phyloP scores from a whole-genome alignment of 2,113 vertebrate species.

The Gymnobelideus leadbeateri region DNA sequence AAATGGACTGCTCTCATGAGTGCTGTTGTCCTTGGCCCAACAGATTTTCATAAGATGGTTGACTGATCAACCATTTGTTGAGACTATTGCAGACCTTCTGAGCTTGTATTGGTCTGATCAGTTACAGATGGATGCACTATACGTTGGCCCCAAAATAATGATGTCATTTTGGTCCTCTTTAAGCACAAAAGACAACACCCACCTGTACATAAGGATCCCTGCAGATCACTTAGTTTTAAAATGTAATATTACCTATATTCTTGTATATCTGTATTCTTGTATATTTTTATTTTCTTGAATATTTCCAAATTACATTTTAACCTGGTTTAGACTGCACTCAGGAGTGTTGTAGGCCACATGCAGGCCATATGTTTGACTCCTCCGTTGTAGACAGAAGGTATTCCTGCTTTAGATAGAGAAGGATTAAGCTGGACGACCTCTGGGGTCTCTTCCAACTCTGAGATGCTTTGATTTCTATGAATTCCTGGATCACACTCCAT shows the following conservation, averaged over 20 bases:
- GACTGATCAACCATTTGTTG: not conserved
- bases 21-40: not conserved
- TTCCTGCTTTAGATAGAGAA: not conserved
- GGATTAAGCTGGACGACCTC: not conserved
- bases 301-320: not conserved
- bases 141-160: not conserved
- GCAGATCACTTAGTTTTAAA: not conserved
- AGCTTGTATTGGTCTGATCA: not conserved
- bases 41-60: not conserved
- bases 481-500: not conserved
- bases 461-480: not conserved
- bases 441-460: not conserved
- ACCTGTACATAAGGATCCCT: not conserved
- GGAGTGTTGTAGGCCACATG: not conserved
- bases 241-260: not conserved
- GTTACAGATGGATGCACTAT: not conserved
- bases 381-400: not conserved
- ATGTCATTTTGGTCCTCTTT: not conserved
- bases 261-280: not conserved
- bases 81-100: not conserved
- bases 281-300: not conserved
- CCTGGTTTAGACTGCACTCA: not conserved
- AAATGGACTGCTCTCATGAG: not conserved
- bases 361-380: not conserved
- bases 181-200: not conserved